These are phyloP conservation scores for Enteromius anoplus DNA, from an alignment of 2,797 vertebrate species.

Conservation along the genomic window DNA sequence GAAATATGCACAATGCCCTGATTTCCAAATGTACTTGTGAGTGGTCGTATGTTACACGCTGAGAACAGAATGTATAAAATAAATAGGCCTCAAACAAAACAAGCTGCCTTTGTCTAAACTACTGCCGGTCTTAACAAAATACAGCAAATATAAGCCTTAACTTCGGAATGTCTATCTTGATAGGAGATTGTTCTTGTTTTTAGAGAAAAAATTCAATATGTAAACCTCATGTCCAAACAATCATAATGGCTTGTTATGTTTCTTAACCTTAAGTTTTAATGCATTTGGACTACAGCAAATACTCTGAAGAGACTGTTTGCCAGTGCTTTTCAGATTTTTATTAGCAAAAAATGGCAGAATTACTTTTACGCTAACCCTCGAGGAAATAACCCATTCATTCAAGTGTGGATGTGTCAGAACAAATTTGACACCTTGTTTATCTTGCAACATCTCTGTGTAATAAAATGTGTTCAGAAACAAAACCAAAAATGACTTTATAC, in stretches of 20 bases:
- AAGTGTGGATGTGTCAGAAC: slow-evolving; percentile 19
- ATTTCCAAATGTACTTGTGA: slow-evolving; percentile 53
- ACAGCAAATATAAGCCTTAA: neutral
- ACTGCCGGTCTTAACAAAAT: neutral
- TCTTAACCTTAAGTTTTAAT: slow-evolving; percentile 1
- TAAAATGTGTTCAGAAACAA: neutral
- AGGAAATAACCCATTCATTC: slow-evolving; percentile 12
- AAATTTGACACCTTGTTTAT: slow-evolving; percentile 11
- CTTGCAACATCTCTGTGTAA: neutral
- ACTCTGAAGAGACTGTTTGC: neutral
- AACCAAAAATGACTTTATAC: neutral
- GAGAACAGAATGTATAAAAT: slow-evolving; percentile 22
- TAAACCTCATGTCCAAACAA: neutral
- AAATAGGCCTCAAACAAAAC: slow-evolving; percentile 8
- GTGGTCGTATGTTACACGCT: slow-evolving; percentile 25
- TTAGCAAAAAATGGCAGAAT: neutral
- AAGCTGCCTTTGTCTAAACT: slow-evolving; percentile 4
- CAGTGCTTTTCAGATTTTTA: neutral
- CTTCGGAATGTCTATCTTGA: neutral
- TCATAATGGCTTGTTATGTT: slow-evolving; percentile 11
- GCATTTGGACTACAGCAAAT: neutral
- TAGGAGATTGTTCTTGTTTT: neutral
- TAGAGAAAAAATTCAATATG: neutral
- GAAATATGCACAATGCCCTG: slow-evolving; percentile 60
- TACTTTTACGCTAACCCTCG: neutral